A percentile compares a stretch with the other conserved stretches of the same genome.
These are phyloP conservation scores for Solenopsis fugax DNA, from an alignment of 1,140 invertebrate genomes.

Conservation along the genomic window DNA sequence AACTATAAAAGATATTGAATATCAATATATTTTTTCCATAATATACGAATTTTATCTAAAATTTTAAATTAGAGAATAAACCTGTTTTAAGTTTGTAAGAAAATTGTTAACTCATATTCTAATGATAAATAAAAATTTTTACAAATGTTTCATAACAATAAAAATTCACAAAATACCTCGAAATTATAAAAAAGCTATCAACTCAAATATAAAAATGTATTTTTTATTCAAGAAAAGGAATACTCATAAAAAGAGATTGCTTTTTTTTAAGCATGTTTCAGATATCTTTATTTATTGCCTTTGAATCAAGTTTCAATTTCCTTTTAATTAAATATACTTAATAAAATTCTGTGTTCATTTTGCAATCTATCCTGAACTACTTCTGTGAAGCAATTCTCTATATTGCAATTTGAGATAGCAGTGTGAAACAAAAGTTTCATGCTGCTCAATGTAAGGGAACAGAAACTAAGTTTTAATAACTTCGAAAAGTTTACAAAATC, in stretches of 20 bases:
- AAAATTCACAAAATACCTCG: background rate
- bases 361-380: background rate
- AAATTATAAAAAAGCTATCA: background rate
- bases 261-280: background rate
- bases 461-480: background rate
- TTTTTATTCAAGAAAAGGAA: background rate
- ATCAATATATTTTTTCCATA: background rate
- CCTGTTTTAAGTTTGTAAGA: background rate
- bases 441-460: background rate
- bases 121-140: background rate
- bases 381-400: background rate
- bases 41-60: background rate
- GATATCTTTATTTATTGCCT: background rate
- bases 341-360: background rate
- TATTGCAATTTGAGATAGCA: background rate
- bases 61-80: background rate
- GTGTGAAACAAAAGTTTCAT: background rate
- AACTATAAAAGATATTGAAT: background rate
- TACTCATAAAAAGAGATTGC: background rate
- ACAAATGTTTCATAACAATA: background rate
- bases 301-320: slow-evolving; percentile 5
- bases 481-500: background rate
- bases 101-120: background rate
- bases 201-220: background rate
- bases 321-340: background rate